Conservation (phyloP, 2,113 vertebrate species). For the Cinclus mexicanus region DNA sequence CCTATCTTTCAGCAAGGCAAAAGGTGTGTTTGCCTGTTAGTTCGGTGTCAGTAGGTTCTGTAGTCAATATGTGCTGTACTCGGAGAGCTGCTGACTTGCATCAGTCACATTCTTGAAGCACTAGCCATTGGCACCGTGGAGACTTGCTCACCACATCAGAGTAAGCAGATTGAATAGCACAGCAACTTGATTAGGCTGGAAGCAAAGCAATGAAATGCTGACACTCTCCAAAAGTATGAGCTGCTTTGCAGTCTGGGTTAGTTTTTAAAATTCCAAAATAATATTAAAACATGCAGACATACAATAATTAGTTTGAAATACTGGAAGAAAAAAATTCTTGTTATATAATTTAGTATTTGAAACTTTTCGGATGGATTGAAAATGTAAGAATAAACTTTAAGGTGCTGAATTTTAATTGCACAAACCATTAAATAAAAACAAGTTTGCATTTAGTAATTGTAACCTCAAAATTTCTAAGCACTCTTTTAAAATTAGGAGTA, state of each 20-base stretch:
- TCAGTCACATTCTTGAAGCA: not conserved
- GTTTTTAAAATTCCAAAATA: not conserved
- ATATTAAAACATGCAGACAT: not conserved
- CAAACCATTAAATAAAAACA: not conserved
- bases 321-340: not conserved
- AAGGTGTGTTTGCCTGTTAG: not conserved
- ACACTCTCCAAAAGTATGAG: not conserved
- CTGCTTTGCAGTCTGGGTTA: constrained; percentile 7
- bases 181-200: constrained; percentile 2
- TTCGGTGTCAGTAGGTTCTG: not conserved
- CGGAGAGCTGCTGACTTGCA: not conserved
- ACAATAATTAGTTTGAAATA: not conserved
- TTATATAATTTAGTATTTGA: not conserved
- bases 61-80: not conserved
- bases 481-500: not conserved
- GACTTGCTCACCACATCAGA: not conserved
- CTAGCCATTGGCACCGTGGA: not conserved
- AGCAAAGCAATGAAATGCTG: not conserved
- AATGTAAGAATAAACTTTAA: not conserved
- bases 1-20: not conserved
- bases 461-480: not conserved
- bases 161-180: not conserved
- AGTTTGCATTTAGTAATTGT: not conserved
- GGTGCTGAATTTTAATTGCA: not conserved
- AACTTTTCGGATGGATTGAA: not conserved